Evolutionary conservation across 2,888 invertebrate species (phyloP).

Genomic region (Caenorhabditis becei): DNA sequence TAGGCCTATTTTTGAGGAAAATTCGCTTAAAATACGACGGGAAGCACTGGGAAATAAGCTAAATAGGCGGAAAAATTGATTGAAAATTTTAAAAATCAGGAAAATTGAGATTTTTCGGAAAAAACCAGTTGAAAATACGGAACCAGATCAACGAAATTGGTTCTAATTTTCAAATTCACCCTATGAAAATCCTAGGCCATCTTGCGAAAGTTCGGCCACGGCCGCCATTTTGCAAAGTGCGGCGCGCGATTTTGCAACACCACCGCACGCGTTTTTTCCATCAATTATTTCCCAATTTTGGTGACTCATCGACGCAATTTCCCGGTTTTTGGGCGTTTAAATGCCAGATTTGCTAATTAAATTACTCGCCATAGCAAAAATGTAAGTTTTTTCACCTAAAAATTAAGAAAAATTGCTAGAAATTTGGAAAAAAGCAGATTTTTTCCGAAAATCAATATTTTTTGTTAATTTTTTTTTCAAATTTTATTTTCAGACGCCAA

Average conservation of each 20-base stretch:
- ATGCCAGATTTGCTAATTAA: background rate
- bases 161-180: slow-evolving; percentile 8
- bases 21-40: background rate
- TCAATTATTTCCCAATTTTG: slow-evolving; percentile 2
- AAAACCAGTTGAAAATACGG: background rate
- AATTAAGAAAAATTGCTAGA: background rate
- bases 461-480: slow-evolving; percentile 14
- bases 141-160: background rate
- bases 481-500: slow-evolving; percentile 30
- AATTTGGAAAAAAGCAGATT: background rate
- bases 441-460: background rate
- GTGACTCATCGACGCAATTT: background rate
- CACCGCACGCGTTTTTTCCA: background rate
- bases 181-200: slow-evolving; percentile 22
- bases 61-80: background rate
- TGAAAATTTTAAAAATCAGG: background rate
- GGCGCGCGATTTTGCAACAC: slow-evolving; percentile 3
- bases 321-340: background rate
- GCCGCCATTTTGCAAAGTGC: slow-evolving; percentile 14
- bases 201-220: slow-evolving; percentile 7
- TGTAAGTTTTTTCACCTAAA: background rate
- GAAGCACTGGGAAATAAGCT: background rate
- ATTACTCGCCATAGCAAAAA: background rate
- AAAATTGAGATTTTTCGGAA: background rate
- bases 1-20: slow-evolving; percentile 11